phyloP scores from a whole-genome alignment of 2,888 invertebrate genomes.

The Torymus auratus region DNA sequence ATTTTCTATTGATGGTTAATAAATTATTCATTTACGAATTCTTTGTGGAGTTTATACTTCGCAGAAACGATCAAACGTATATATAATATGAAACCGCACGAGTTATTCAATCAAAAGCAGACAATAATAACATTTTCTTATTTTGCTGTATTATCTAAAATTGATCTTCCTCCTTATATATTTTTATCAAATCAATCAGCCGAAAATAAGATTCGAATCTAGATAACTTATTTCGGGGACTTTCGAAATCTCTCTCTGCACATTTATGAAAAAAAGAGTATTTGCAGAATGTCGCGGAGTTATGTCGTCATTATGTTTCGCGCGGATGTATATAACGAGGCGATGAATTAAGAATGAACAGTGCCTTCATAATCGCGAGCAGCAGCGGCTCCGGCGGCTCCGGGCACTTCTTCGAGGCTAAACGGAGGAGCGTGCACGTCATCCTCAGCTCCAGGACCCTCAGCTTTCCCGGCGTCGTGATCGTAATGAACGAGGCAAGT shows the following conservation, averaged over 20 bases:
- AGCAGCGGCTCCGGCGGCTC: slow-evolving; percentile 4
- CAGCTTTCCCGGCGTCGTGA: slow-evolving; percentile 62
- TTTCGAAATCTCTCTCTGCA: too few species aligned
- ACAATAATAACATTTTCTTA: too few species aligned
- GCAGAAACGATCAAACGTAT: too few species aligned
- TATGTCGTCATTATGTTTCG: neutral
- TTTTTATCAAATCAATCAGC: too few species aligned
- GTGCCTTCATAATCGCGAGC: slow-evolving; percentile 45
- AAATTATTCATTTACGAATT: neutral
- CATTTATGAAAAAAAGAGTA: neutral
- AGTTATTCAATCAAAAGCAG: too few species aligned
- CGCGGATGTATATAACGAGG: slow-evolving; percentile 14
- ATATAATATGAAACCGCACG: too few species aligned
- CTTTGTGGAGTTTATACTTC: too few species aligned
- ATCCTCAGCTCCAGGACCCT: slow-evolving; percentile 41
- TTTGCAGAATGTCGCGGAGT: too few species aligned
- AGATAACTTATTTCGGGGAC: too few species aligned
- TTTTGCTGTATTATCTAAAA: too few species aligned
- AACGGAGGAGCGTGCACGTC: neutral
- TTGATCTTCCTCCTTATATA: too few species aligned
- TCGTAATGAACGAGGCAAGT: slow-evolving; percentile 64
- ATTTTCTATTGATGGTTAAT: neutral
- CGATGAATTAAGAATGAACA: slow-evolving; percentile 4
- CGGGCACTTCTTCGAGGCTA: neutral
- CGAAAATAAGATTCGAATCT: too few species aligned